phyloP scores from a whole-genome alignment of 2,797 vertebrate genomes.

The Eospalax fontanierii region DNA sequence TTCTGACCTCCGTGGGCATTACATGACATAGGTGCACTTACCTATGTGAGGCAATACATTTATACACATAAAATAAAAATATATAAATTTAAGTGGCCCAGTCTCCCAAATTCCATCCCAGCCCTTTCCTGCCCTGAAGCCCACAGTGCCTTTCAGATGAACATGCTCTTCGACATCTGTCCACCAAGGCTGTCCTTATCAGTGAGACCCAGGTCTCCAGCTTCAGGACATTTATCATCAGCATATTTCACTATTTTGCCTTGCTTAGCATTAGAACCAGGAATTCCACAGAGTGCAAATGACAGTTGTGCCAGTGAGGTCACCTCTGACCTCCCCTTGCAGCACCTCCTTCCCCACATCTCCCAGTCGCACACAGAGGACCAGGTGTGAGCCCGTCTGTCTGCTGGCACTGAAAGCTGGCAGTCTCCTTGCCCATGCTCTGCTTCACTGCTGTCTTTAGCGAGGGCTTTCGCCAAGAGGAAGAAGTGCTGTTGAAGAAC shows the following conservation, averaged over 20 bases:
- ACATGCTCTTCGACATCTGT: not conserved
- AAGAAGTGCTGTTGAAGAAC: not conserved
- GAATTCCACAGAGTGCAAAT: not conserved
- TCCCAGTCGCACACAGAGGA: not conserved
- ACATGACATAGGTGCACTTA: too few species aligned
- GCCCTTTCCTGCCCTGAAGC: not conserved
- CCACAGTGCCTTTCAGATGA: not conserved
- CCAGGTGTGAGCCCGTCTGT: not conserved
- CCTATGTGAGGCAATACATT: too few species aligned
- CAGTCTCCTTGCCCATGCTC: not conserved
- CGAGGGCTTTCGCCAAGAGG: not conserved
- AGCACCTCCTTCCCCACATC: not conserved
- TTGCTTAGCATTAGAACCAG: not conserved
- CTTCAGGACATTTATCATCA: not conserved
- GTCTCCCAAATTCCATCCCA: accelerated
- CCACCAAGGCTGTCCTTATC: not conserved
- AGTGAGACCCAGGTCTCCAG: not conserved
- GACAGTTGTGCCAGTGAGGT: not conserved
- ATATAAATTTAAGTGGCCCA: not conserved
- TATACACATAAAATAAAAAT: too few species aligned
- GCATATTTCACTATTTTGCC: not conserved
- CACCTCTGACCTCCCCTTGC: not conserved
- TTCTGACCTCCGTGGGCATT: too few species aligned
- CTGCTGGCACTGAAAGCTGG: too few species aligned
- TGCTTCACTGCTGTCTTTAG: not conserved